Conservation (phyloP, 2,113 vertebrate species). For the Sebastes fasciatus region DNA sequence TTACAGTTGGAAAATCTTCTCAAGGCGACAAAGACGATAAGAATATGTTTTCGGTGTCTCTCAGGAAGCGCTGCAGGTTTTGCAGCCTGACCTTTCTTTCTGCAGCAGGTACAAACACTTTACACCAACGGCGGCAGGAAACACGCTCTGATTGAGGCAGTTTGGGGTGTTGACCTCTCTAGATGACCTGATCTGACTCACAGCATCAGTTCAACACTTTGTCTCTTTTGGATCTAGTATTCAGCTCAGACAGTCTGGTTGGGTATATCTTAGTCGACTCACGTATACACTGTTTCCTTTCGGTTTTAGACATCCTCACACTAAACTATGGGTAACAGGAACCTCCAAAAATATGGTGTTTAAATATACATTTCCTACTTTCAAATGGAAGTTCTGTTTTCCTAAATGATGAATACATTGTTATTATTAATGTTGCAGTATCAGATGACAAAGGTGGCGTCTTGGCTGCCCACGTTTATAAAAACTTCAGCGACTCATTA, state of each 20-base stretch:
- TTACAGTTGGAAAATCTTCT: conserved; percentile 1
- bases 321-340: neutral
- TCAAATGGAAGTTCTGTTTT: neutral
- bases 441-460: neutral
- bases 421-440: neutral
- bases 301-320: neutral
- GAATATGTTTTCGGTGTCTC: neutral
- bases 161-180: neutral
- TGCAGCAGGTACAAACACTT: conserved; percentile 11
- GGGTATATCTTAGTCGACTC: neutral
- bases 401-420: neutral
- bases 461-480: neutral
- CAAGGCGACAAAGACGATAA: neutral
- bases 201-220: no score
- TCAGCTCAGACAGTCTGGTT: neutral
- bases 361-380: neutral
- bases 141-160: neutral
- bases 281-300: neutral
- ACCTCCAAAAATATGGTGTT: neutral
- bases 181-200: neutral
- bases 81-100: conserved; percentile 44
- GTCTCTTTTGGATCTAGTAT: neutral
- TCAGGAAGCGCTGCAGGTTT: conserved; percentile 35
- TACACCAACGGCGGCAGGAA: conserved; percentile 6
- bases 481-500: no score